Conservation (phyloP, 2,113 vertebrate species). For the Poeciliopsis retropinna region DNA sequence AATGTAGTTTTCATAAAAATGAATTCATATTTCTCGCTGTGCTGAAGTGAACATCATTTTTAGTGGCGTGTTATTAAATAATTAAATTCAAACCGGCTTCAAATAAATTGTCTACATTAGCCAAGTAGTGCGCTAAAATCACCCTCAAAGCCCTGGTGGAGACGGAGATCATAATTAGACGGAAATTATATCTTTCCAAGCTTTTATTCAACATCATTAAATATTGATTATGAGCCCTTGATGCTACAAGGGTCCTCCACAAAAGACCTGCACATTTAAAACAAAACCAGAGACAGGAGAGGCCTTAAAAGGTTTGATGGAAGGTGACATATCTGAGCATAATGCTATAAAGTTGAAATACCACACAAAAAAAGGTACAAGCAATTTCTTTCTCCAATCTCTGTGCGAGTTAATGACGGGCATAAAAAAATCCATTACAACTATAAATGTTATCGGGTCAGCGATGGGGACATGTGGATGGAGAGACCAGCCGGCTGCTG, state of each 20-base stretch:
- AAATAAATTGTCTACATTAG: slow-evolving; percentile 69
- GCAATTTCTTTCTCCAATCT: slow-evolving; percentile 77
- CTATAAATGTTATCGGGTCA: slow-evolving; percentile 87
- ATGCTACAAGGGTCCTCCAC: slow-evolving; percentile 54
- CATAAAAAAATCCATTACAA: slow-evolving; percentile 88
- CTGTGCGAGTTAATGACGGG: slow-evolving; percentile 81
- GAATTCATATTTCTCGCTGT: slow-evolving; percentile 43
- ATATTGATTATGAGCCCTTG: slow-evolving; percentile 69
- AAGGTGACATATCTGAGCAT: slow-evolving; percentile 81
- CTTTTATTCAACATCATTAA: slow-evolving; percentile 76
- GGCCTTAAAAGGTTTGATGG: slow-evolving; percentile 80
- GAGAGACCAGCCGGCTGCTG: slow-evolving; percentile 49
- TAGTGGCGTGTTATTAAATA: slow-evolving; percentile 49
- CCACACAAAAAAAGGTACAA: slow-evolving; percentile 78
- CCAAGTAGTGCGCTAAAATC: slow-evolving; percentile 65
- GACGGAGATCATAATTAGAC: slow-evolving; percentile 71
- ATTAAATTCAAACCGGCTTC: slow-evolving; percentile 61
- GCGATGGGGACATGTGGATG: slow-evolving; percentile 61
- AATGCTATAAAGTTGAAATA: slow-evolving; percentile 86
- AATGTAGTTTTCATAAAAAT: slow-evolving; percentile 61
- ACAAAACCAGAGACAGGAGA: slow-evolving; percentile 63
- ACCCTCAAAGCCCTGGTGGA: slow-evolving; percentile 57
- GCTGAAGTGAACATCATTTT: slow-evolving; percentile 41
- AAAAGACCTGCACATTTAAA: slow-evolving; percentile 71
- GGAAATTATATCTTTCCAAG: slow-evolving; percentile 67